Evolutionary conservation across 1,140 invertebrate species (phyloP), one percentile per base, ranked within the genome.

Genomic region (Planococcus citri): DNA sequence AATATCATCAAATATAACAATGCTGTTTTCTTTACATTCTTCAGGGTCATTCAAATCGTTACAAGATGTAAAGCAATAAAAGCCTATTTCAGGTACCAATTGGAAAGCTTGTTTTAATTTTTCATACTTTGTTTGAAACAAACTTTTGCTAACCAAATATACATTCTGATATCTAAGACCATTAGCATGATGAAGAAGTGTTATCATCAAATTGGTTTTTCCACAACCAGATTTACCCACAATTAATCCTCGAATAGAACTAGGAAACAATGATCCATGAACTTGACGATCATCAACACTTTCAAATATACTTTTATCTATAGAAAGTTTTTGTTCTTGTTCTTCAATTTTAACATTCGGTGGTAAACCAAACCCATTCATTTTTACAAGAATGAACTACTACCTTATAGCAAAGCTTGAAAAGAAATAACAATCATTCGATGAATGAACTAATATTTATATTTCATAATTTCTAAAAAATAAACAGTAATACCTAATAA

Each of bases 1-100:
- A 37, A 78, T 73, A 73, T 80, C 77, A 75, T 80, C 78, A 73
- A 78, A 79, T 68, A 78, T 77, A 67, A 79, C 74, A 21, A 77
- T 70, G 1, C 74, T 77, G 73, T 77, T 73, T 25, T 68, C 38
- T 70, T 72, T 51, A 9, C 72, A 68, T 14, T 73, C 64, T 69
- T 21, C 75, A 69, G 58, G 73, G 24, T 71, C 1, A 1, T 73
- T 64, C 37, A 70, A 27, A 3, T 73, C 58, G 17, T 73, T 70
- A 20, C 60, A 61, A 58, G 68, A 68, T 17, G 24, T 22, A 71
- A 70, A 73, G 8, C 22, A 24, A 41, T 27, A 68, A 22, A 69
- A 68, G 12, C 21, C 20, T 21, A 73, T 68, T 37, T 72, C 75
- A 27, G 73, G 70, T 27, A 78, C 70, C 27, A 70, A 68, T 71